These are phyloP conservation scores for Archips xylosteana DNA, from an alignment of 2,888 invertebrate genomes.

Conservation along the genomic window DNA sequence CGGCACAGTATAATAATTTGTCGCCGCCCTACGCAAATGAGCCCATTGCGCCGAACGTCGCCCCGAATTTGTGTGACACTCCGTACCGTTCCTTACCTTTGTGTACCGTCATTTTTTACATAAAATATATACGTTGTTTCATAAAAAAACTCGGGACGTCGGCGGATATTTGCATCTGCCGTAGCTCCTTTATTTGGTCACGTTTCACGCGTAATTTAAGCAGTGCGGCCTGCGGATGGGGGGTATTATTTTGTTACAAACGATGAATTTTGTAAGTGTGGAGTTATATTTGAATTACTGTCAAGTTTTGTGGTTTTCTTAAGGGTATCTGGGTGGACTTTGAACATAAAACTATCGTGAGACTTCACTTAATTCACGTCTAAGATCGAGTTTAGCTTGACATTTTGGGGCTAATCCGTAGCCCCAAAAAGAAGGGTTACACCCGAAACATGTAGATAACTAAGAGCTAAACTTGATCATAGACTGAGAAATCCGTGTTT, in stretches of 20 bases:
- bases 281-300: slow-evolving; percentile 28
- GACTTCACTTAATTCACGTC: too few relatives aligned
- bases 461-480: too few relatives aligned
- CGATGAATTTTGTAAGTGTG: slow-evolving; percentile 38
- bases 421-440: too few relatives aligned
- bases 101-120: slow-evolving; percentile 40
- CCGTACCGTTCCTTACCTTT: slow-evolving; percentile 41
- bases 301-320: slow-evolving; percentile 7
- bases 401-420: too few relatives aligned
- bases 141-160: slow-evolving; percentile 40
- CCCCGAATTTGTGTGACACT: slow-evolving; percentile 42
- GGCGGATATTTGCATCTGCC: slow-evolving; percentile 37
- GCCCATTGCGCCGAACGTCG: slow-evolving; percentile 41
- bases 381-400: too few relatives aligned
- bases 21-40: slow-evolving; percentile 36
- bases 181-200: slow-evolving; percentile 41
- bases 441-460: too few relatives aligned
- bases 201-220: slow-evolving; percentile 40
- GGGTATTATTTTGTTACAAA: slow-evolving; percentile 34
- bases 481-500: too few relatives aligned
- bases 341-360: too few relatives aligned
- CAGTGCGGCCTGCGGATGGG: slow-evolving; percentile 13
- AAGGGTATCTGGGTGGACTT: too few relatives aligned
- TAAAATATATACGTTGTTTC: slow-evolving; percentile 44
- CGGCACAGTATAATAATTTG: slow-evolving; percentile 23